phyloP scores from a whole-genome alignment of 2,888 invertebrate genomes.

The Cataglyphis livida region DNA sequence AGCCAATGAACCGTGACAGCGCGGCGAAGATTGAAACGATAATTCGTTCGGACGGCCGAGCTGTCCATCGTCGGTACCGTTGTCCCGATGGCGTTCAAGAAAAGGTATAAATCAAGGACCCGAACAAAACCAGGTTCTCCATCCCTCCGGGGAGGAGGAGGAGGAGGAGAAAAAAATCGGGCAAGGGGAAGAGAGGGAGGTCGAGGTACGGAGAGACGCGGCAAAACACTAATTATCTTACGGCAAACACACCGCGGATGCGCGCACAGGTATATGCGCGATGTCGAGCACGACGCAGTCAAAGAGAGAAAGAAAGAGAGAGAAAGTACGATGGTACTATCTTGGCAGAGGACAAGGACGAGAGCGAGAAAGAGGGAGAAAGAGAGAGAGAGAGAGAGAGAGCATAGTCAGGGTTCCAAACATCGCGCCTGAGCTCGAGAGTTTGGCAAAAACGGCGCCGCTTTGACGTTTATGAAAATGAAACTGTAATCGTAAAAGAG shows the following conservation, averaged over 20 bases:
- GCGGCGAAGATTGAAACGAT: slow-evolving; percentile 53
- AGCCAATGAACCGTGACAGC: slow-evolving; percentile 52
- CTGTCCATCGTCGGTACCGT: slow-evolving; percentile 54
- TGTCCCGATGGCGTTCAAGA: slow-evolving; percentile 48
- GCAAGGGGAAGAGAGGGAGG: not conserved
- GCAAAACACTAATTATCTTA: slow-evolving; percentile 83
- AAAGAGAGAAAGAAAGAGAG: not conserved
- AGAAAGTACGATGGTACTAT: slow-evolving; percentile 29
- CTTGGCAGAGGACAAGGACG: slow-evolving; percentile 7
- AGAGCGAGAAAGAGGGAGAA: not conserved
- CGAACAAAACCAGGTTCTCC: slow-evolving; percentile 52
- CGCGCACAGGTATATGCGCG: slow-evolving; percentile 48
- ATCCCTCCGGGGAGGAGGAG: slow-evolving; percentile 4
- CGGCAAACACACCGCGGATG: slow-evolving; percentile 76
- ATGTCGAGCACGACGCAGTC: slow-evolving; percentile 55
- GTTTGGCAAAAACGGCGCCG: slow-evolving; percentile 64
- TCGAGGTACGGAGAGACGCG: slow-evolving; percentile 54
- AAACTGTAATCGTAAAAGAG: slow-evolving; percentile 85
- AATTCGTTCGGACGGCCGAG: slow-evolving; percentile 51
- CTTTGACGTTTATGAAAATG: slow-evolving; percentile 85
- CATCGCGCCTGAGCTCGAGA: slow-evolving; percentile 21
- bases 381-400: not conserved
- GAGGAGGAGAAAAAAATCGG: not conserved
- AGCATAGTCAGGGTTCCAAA: not conserved
- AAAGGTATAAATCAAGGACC: slow-evolving; percentile 53